Evolutionary conservation across 2,888 invertebrate species (phyloP).

Genomic region (Aspidiotus rigidus): DNA sequence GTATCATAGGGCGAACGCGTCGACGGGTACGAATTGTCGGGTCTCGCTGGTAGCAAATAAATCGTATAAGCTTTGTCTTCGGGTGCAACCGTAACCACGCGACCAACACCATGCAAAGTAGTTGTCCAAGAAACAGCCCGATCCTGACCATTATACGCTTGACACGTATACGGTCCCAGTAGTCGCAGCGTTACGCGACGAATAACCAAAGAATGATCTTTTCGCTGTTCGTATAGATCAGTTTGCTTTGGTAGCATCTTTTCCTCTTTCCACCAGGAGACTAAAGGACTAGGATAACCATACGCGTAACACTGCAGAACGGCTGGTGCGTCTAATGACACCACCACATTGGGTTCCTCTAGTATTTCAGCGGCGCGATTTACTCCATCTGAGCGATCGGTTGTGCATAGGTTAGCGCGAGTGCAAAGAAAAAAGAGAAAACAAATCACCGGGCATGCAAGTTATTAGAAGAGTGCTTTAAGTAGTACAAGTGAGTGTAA

Average conservation of each 20-base stretch:
- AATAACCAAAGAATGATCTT: conserved; percentile 66
- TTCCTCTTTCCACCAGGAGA: conserved; percentile 76
- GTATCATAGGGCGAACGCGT: conserved; percentile 33
- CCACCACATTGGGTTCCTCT: conserved; percentile 58
- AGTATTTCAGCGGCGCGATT: conserved; percentile 54
- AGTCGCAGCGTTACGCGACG: conserved; percentile 59
- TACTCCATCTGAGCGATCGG: conserved; percentile 39
- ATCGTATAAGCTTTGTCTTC: conserved; percentile 52
- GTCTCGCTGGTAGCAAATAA: conserved; percentile 52
- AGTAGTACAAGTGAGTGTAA: too few relatives aligned
- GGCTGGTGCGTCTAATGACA: conserved; percentile 61
- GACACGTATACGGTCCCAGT: conserved; percentile 78
- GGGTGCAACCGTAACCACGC: conserved; percentile 51
- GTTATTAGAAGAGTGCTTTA: neutral
- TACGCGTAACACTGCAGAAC: conserved; percentile 68
- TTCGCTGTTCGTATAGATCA: conserved; percentile 58
- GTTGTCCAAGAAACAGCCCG: conserved; percentile 69
- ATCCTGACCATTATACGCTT: conserved; percentile 74
- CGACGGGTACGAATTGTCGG: conserved; percentile 40
- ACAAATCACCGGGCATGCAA: conserved; percentile 12
- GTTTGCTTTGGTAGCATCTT: conserved; percentile 61
- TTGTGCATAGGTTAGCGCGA: neutral
- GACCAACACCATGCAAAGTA: conserved; percentile 60
- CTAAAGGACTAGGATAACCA: conserved; percentile 67
- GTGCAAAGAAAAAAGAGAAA: neutral